Evolutionary conservation across 2,113 vertebrate species (phyloP).

Genomic region (Microcebus jonahi): DNA sequence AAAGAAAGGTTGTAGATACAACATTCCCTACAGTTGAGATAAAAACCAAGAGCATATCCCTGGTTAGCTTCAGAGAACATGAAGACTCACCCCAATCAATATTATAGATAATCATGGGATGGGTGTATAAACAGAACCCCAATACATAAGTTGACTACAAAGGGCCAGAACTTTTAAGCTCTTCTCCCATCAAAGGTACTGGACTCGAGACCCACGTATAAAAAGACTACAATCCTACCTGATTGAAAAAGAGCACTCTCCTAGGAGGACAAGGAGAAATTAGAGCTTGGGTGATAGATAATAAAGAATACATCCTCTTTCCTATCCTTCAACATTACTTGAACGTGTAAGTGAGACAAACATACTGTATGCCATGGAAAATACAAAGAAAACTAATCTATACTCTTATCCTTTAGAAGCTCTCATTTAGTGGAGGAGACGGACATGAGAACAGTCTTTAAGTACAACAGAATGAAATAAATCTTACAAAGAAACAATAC

Average conservation of each 20-base stretch:
- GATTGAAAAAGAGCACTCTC: constrained; percentile 31
- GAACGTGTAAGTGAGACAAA: not conserved
- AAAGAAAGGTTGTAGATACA: not conserved
- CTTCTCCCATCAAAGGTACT: constrained; percentile 10
- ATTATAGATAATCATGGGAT: not conserved
- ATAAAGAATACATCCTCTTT: not conserved
- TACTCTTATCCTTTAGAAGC: constrained; percentile 8
- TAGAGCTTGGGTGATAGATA: not conserved
- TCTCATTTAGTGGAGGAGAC: constrained; percentile 41
- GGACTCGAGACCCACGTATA: not conserved
- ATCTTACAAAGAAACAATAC: constrained; percentile 35
- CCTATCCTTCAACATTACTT: not conserved
- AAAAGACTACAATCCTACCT: not conserved
- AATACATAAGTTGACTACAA: constrained; percentile 15
- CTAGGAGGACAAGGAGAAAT: constrained; percentile 23
- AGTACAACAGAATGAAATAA: constrained; percentile 24
- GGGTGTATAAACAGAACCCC: not conserved
- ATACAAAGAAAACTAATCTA: constrained; percentile 21
- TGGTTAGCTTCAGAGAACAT: not conserved
- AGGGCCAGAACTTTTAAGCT: not conserved
- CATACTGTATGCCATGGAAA: not conserved
- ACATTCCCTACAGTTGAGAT: constrained; percentile 15
- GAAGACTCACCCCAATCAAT: constrained; percentile 9
- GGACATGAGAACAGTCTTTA: not conserved
- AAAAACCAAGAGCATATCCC: constrained; percentile 23